Base-by-base conservation (phyloP, 92 coral and sea anemone genomes). In the Plumapathes pennacea region DNA sequence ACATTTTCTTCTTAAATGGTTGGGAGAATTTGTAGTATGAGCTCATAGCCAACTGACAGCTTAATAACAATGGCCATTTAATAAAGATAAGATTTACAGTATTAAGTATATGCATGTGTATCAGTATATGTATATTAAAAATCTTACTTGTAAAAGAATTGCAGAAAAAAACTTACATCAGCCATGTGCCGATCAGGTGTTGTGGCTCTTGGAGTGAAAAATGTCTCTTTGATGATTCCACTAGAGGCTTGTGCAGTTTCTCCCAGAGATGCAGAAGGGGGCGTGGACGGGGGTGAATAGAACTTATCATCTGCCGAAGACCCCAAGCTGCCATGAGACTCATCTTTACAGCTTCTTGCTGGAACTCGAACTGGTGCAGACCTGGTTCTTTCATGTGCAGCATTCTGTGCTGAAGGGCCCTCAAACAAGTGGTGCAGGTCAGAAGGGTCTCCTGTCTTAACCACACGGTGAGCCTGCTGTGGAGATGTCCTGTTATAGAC, bases 401-500 rank as follows among this genome's bases (percentile, higher is more conserved):
- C 60, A 14, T 23, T 63, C 14, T 45, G 56, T 38, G 66, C 25
- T 7, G 21, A 34, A 27, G 54, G 42, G 18, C 66, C 72, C 17
- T 64, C 45, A 24, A 71, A 29, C 29, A 87, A 49, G 11, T 32
- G 67, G 23, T 83, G 85, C 22, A 72, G 55, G 29, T 56, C 13
- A 4, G 96, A 67, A 3, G 80, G 71, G n/a, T 80, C 80, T 12
- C 80, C 96, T 62, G 58, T 87, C 23, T 49, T 45, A 23, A 92
- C 34, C 33, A 69, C 70, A 21, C 56, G 46, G 74, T 89, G 74
- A 1, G 96, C 83, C 29, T 88, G 63, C 4, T 96, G 98, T 20
- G 94, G 89, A 19, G 98, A 94, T 12, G 90, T 73, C 38, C 96
- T 74, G 55, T 90, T 84, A 23, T 72, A 54, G 1, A 94, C 76